phyloP scores from a whole-genome alignment of 2,797 vertebrate species.

The Sorex maritimensis region DNA sequence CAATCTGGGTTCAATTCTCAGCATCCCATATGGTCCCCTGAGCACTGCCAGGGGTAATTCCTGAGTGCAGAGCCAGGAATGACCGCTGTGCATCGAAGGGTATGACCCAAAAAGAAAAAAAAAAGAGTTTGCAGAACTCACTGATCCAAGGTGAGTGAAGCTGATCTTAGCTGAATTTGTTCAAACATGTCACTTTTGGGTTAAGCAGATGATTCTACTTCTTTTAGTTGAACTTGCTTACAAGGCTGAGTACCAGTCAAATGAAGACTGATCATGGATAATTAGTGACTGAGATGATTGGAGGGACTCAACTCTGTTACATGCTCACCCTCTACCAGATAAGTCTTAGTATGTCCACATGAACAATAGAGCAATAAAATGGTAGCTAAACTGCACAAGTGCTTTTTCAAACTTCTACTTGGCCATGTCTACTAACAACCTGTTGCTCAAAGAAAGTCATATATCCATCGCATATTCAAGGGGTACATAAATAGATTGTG shows the following conservation, averaged over 20 bases:
- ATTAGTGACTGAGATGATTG: background rate
- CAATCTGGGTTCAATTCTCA: background rate
- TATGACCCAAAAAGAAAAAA: no score
- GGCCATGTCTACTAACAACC: background rate
- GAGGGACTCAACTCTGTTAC: constrained; percentile 24
- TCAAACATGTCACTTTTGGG: background rate
- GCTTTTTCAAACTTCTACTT: background rate
- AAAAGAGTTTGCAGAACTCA: background rate
- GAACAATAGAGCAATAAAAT: background rate
- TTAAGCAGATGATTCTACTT: background rate
- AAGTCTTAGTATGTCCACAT: background rate
- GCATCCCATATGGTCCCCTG: no score
- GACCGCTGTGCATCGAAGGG: no score
- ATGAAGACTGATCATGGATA: background rate
- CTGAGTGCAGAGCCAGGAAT: no score
- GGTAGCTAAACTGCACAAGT: background rate
- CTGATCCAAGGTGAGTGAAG: background rate
- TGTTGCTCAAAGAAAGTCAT: constrained; percentile 22
- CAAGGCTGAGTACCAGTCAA: background rate
- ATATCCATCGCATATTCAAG: background rate
- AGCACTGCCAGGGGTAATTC: no score
- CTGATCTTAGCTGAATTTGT: background rate
- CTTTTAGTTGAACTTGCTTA: background rate
- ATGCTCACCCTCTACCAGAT: background rate
- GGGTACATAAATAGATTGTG: background rate